Conservation (phyloP, 2,888 invertebrate species). For the Nephrotoma appendiculata region DNA sequence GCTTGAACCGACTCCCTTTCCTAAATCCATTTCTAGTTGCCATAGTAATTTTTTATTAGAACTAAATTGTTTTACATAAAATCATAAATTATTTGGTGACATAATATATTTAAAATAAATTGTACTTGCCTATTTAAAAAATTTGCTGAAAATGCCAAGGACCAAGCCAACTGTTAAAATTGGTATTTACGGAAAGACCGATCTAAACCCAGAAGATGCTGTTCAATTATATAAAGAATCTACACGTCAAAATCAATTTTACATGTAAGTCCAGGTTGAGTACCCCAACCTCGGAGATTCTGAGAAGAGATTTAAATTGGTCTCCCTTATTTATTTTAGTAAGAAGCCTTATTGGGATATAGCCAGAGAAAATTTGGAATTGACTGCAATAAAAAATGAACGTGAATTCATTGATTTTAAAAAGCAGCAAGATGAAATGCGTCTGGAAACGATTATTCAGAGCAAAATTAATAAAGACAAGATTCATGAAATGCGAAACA, state of each 20-base stretch:
- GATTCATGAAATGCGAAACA: conserved; percentile 21
- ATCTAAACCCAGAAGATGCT: conserved; percentile 25
- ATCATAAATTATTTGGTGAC: neutral
- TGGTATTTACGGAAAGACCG: conserved; percentile 28
- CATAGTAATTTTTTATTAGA: neutral
- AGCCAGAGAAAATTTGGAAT: conserved; percentile 26
- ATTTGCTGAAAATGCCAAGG: conserved; percentile 23
- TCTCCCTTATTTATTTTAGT: conserved; percentile 14
- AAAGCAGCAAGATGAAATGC: conserved; percentile 22
- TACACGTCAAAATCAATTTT: conserved; percentile 24
- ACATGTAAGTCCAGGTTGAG: conserved; percentile 20
- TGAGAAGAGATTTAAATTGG: neutral
- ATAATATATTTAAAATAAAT: neutral
- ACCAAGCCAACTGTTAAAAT: conserved; percentile 24
- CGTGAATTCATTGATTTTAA: conserved; percentile 25
- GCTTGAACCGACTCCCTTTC: no score
- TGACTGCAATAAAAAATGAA: conserved; percentile 25
- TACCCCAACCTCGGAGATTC: neutral
- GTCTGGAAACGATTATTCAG: conserved; percentile 22
- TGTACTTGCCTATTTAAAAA: neutral
- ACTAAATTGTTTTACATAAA: neutral
- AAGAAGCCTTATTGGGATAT: conserved; percentile 31
- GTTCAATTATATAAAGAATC: conserved; percentile 25
- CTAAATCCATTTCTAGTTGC: neutral
- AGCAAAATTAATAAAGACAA: conserved; percentile 21